Conservation (phyloP, 1,140 invertebrate species). For the Zaprionus gabonicus region DNA sequence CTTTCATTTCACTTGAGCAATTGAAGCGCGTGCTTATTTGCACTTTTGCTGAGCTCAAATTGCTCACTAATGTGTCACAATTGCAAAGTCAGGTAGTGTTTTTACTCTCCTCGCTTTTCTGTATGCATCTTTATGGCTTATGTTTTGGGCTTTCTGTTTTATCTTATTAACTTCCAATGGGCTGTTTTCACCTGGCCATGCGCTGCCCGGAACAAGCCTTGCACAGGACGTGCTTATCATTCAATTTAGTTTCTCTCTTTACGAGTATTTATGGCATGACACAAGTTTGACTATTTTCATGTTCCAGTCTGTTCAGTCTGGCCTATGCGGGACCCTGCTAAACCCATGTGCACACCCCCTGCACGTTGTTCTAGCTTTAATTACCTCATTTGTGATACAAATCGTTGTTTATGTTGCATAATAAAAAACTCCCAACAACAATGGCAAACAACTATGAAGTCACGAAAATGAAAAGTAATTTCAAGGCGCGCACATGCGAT, state of each 20-base stretch:
- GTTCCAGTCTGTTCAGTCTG: not conserved
- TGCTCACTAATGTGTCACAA: slow-evolving; percentile 84
- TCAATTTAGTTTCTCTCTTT: slow-evolving; percentile 33
- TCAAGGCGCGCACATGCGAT: slow-evolving; percentile 77
- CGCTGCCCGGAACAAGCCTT: not conserved
- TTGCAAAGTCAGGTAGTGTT: slow-evolving; percentile 69
- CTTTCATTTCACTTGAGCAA: slow-evolving; percentile 84
- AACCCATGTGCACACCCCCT: not conserved
- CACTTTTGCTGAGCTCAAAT: slow-evolving; percentile 83
- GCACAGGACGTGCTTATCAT: slow-evolving; percentile 66
- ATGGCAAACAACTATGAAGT: slow-evolving; percentile 53
- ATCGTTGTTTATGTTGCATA: slow-evolving; percentile 71
- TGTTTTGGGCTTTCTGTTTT: slow-evolving; percentile 6
- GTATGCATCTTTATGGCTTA: not conserved
- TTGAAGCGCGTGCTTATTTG: slow-evolving; percentile 81
- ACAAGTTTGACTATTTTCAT: not conserved
- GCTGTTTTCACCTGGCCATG: slow-evolving; percentile 54
- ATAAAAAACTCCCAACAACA: slow-evolving; percentile 40
- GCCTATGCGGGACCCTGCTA: not conserved
- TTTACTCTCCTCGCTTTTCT: slow-evolving; percentile 2
- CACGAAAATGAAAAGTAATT: slow-evolving; percentile 81
- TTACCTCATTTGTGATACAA: slow-evolving; percentile 50
- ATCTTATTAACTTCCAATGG: slow-evolving; percentile 24
- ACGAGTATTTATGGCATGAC: not conserved
- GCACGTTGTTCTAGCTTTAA: slow-evolving; percentile 38